A percentile compares a stretch with the other conserved stretches of the same genome.
Conservation (phyloP, 2,888 invertebrate species). For the Spisula subtruncata region DNA sequence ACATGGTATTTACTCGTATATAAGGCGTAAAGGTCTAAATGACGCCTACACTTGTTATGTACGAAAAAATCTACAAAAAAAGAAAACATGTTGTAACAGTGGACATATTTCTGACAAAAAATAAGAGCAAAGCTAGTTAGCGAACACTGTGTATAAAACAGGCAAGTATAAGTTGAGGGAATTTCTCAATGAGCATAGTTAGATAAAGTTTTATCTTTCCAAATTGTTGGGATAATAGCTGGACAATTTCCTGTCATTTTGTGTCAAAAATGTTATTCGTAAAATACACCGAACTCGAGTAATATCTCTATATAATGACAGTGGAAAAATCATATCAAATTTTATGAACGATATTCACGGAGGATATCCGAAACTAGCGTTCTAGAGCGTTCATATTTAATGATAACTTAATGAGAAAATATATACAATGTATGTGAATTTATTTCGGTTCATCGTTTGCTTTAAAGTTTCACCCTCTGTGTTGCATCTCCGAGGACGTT, state of each 20-base stretch:
- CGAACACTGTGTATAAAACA: neutral
- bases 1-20: too few species aligned
- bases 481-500: neutral
- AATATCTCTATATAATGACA: neutral
- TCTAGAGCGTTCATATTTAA: neutral
- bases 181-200: constrained; percentile 3
- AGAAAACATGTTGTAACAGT: neutral
- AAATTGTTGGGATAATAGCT: neutral
- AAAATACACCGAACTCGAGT: neutral
- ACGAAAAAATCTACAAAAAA: neutral
- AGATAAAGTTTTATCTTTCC: neutral
- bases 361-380: neutral
- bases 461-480: neutral
- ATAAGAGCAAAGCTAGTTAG: neutral
- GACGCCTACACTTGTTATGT: neutral
- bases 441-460: neutral
- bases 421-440: neutral
- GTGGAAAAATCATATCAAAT: neutral
- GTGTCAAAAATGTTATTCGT: neutral
- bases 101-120: neutral
- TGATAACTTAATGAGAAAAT: neutral
- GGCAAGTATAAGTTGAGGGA: neutral
- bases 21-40: too few species aligned
- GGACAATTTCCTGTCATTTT: constrained; percentile 20
- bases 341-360: neutral